Evolutionary conservation across 2,888 invertebrate species (phyloP).

Genomic region (Trichopoda pennipes): DNA sequence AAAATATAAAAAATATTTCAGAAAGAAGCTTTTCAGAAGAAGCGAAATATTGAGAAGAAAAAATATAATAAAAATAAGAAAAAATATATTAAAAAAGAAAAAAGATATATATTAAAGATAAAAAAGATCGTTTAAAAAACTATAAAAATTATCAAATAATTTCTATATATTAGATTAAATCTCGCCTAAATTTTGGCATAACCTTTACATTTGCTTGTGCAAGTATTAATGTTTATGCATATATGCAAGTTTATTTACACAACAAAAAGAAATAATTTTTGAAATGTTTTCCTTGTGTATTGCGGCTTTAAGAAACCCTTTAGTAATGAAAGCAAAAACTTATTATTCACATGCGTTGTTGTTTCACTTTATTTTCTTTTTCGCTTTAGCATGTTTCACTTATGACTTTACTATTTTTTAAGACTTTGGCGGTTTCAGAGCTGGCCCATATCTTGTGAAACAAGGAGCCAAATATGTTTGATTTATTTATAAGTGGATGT

Average conservation of each 20-base stretch:
- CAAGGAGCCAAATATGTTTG: background rate
- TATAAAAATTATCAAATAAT: too few species aligned
- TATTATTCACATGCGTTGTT: conserved; percentile 51
- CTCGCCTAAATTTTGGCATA: too few species aligned
- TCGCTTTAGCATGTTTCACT: conserved; percentile 38
- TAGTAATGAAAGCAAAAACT: conserved; percentile 39
- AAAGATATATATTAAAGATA: too few species aligned
- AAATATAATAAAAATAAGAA: too few species aligned
- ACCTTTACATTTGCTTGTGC: conserved; percentile 38
- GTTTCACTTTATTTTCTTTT: background rate
- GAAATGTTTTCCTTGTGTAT: conserved; percentile 49
- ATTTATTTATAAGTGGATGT: background rate
- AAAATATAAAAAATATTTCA: too few species aligned
- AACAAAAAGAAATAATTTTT: conserved; percentile 12
- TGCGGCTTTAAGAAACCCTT: conserved; percentile 51
- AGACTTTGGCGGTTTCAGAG: conserved; percentile 12
- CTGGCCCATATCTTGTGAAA: background rate
- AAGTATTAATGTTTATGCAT: background rate
- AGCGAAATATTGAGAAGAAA: too few species aligned
- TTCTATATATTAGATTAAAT: too few species aligned
- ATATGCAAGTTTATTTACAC: conserved; percentile 3
- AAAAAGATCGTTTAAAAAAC: too few species aligned
- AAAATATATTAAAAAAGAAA: too few species aligned
- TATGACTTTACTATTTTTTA: conserved; percentile 55
- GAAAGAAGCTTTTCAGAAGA: too few species aligned